phyloP scores from a whole-genome alignment of 2,113 vertebrate genomes.

The Apteryx mantelli region DNA sequence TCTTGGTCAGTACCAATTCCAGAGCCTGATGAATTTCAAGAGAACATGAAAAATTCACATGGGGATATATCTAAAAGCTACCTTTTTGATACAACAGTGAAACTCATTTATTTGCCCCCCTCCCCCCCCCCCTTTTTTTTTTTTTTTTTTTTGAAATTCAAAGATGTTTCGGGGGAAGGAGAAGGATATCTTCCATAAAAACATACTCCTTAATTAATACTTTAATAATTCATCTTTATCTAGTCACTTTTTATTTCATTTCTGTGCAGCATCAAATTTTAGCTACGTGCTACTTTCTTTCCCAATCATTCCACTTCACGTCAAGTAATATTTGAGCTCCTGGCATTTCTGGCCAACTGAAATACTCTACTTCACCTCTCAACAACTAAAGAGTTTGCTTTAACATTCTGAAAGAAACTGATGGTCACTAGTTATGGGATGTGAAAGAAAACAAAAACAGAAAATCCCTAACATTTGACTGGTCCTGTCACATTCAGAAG shows the following conservation, averaged over 20 bases:
- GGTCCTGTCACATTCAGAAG: background rate
- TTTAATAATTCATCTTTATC: background rate
- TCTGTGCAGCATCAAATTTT: background rate
- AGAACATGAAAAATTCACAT: no score
- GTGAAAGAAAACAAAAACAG: background rate
- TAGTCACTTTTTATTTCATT: background rate
- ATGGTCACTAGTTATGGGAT: background rate
- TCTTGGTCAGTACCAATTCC: no score
- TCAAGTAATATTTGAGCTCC: background rate
- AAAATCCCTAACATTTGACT: background rate
- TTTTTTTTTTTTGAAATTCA: no score
- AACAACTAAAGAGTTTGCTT: rapidly evolving
- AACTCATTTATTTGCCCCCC: no score
- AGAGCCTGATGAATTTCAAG: no score
- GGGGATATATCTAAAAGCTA: no score
- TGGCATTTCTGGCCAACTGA: background rate
- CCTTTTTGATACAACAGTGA: no score
- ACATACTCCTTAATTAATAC: no score
- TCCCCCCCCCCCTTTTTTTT: no score
- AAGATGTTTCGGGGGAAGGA: no score
- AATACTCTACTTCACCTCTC: background rate
- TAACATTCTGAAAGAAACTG: background rate
- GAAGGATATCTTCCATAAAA: no score
- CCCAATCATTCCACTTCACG: background rate
- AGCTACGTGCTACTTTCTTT: background rate